Base-by-base conservation (phyloP, 2,888 invertebrate genomes). In the Villa cingulata region DNA sequence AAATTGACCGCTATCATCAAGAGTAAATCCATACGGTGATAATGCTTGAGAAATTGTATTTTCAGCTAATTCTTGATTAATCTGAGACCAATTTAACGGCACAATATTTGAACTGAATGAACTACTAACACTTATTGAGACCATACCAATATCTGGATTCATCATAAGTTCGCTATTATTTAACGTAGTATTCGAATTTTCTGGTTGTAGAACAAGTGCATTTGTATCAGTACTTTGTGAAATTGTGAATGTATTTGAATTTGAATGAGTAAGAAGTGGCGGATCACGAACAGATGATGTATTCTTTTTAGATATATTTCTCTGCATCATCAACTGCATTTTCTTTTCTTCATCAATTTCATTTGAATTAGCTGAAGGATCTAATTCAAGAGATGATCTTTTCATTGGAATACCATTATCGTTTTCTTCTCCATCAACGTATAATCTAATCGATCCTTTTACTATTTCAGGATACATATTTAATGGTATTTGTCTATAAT, bases 101-200 rank as follows among this genome's bases (percentile, higher is more conserved):
- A 51, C 36, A 23, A 48, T 46, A n/a, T 48, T 40, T 17, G 51
- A 37, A 41, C 42, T 41, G 16, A 49, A 45, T 1, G 45, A 42
- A 5, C 47, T 47, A 37, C 43, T 45, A 16, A 51, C 41, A 9
- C 37, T 40, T 3, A 48, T 38, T 3, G 42, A 47, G 3, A 51
- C 49, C 9, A 32, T 14, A 16, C 29, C 42, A 2, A 46, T 45
- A 17, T 48, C 48, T 3, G 51, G 44, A 41, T 51, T 46, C 29
- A 51, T 37, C 14, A 51, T 37, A 29, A 48, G 43, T 29, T 48
- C 41, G 3, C 48, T 45, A 36, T 48, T 45, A 37, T 44, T 51
- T 2, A 48, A 32, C 29, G 44, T 48, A 10, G 44, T 32, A 18
- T 39, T 34, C 3, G 46, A 48, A 41, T 48, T 48, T n/a, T 45